Base-by-base conservation (phyloP, 1,140 invertebrate species). In the Aphaenogaster floridana region DNA sequence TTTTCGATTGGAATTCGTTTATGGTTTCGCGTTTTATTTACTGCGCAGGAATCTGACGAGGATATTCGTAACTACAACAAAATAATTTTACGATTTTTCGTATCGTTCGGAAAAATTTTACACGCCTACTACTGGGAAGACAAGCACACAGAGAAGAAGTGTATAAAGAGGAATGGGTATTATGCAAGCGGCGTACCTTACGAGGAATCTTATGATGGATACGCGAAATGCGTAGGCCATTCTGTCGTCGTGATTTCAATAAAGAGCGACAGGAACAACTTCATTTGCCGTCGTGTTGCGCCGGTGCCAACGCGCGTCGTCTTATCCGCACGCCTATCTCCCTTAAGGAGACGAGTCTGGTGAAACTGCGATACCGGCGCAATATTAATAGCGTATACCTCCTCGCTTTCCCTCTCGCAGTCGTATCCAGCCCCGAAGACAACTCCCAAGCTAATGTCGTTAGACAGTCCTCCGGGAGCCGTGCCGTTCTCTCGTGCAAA, bases 391-490 rank as follows among this genome's bases (percentile, higher is more conserved):
- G 90, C 78, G 74, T 84, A 54, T 72, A 63, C 21, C 63, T 39
- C 57, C 39, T 42, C 68, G 50, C 39, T 52, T 52, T 57, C 36
- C 77, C 68, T 63, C 76, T 50, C 71, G 21, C 48, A 34, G 63
- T 28, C 45, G 54, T 57, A 83, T 79, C 66, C 78, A 86, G 52
- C 83, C 89, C 90, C 45, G 64, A 91, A 91, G 90, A 91, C 90
- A 91, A 89, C 91, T 91, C 89, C 79, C 89, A 59, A 87, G 81
- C 77, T 91, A 91, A 91, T 85, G 84, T 91, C 78, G 87, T 91
- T 91, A 91, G 90, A 74, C 17, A 86, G 83, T 91, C 87, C 89
- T 90, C 21, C 72, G 90, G 89, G 90, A 76, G 57, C n/a, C 52
- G 59, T 83, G 57, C 50, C 71, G 48, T 48, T 74, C 66, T 85